Evolutionary conservation across 2,797 vertebrate species (phyloP).

Genomic region (Intellagama lesueurii): DNA sequence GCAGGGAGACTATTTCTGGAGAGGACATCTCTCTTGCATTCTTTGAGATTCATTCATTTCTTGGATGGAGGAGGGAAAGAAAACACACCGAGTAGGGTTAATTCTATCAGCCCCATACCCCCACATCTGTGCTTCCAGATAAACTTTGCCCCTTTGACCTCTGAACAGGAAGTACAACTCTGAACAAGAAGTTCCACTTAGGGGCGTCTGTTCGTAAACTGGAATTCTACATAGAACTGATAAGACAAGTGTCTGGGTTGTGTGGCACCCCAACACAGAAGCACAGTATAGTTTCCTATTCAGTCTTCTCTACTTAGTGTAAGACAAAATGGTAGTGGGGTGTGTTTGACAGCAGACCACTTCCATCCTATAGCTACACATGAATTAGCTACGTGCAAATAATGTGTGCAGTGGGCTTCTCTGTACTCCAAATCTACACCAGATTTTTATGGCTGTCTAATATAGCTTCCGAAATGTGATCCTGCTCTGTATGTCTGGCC

Average conservation of each 20-base stretch:
- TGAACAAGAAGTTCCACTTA: neutral
- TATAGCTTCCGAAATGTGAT: no score
- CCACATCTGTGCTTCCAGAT: no score
- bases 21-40: neutral
- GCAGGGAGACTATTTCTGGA: no score
- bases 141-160: no score
- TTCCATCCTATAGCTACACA: neutral
- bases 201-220: neutral
- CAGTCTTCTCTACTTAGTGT: neutral
- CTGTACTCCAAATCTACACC: no score
- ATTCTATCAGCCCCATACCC: neutral
- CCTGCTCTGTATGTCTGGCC: no score
- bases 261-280: neutral
- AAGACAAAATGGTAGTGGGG: neutral
- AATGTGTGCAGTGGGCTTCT: no score
- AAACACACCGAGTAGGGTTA: neutral
- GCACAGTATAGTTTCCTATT: neutral
- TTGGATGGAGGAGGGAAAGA: neutral
- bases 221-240: neutral
- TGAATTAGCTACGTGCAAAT: no score
- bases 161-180: neutral
- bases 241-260: neutral
- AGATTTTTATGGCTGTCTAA: no score
- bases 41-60: neutral
- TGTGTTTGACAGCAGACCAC: no score